A percentile compares a stretch with the other conserved stretches of the same genome.
These are phyloP conservation scores for Dendrolimus houi DNA, from an alignment of 2,888 invertebrate species.

Conservation along the genomic window DNA sequence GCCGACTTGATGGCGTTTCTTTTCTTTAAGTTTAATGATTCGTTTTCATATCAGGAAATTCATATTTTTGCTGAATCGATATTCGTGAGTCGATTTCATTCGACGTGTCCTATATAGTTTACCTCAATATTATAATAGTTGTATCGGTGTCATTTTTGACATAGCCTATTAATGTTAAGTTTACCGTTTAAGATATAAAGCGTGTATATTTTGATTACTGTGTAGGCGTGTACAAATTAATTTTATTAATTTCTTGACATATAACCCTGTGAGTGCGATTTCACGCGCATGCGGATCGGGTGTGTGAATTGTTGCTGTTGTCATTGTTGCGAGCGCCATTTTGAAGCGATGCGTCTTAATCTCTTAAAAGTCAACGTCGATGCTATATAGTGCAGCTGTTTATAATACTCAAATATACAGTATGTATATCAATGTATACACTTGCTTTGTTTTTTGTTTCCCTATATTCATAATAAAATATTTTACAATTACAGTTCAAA, in stretches of 20 bases:
- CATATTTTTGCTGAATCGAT: constrained; percentile 47
- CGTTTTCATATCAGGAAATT: constrained; percentile 54
- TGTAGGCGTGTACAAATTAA: constrained; percentile 62
- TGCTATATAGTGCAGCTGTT: constrained; percentile 18
- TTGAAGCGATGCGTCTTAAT: constrained; percentile 30
- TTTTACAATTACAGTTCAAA: too few species aligned
- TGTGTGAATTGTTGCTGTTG: constrained; percentile 30
- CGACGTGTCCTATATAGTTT: constrained; percentile 69
- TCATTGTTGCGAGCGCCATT: constrained; percentile 37
- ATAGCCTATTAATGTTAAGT: constrained; percentile 73
- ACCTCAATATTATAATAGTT: constrained; percentile 65
- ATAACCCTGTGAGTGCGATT: constrained; percentile 19
- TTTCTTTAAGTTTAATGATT: constrained; percentile 34
- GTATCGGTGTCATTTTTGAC: constrained; percentile 68
- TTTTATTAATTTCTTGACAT: constrained; percentile 48
- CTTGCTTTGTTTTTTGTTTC: not conserved
- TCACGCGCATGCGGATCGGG: constrained; percentile 20
- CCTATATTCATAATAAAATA: not conserved
- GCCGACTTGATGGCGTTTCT: constrained; percentile 21
- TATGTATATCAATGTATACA: not conserved
- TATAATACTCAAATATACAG: constrained; percentile 29
- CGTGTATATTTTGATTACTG: constrained; percentile 53
- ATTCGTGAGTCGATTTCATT: constrained; percentile 41
- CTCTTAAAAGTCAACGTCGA: constrained; percentile 26
- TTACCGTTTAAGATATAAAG: constrained; percentile 61